Base-by-base conservation (phyloP, 2,113 vertebrate species). In the Chiloscyllium plagiosum region DNA sequence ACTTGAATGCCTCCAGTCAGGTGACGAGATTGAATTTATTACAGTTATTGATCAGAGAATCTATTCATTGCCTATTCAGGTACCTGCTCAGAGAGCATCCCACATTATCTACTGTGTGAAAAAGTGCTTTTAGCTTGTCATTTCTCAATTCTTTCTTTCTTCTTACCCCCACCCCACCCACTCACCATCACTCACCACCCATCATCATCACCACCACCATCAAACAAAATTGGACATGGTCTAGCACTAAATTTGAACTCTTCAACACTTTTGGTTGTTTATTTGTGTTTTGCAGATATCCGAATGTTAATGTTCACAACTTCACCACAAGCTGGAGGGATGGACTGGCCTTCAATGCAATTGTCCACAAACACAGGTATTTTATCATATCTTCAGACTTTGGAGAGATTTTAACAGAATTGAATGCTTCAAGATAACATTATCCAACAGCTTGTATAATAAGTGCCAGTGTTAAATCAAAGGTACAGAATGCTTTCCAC, bases 261-360 rank as follows among this genome's bases (percentile, higher is more conserved):
- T 80, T 80, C 33, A n/a, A 37, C 72, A n/a, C 26, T 47, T n/a
- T 92, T 13, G 1, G 20, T 4, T 96, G 42, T 96, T 96, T 96
- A 96, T 96, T 47, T 97, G 96, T 61, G 80, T 96, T 96, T 87
- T 96, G n/a, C 97, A 99, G 99, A 96, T 99, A 99, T 95, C 98
- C 98, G 95, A 99, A 99, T 96, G 98, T 99, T 97, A 99, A 99
- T 78, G 98, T 99, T 93, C 98, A 99, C 97, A 99, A 99, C 97
- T 99, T 99, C 97, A 99, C 99, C 95, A 99, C 98, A 96, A 99
- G 99, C 97, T 99, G 99, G 99, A 98, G 98, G 96, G 99, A 99
- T 12, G 98, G 99, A 29, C 97, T 99, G 96, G 99, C 99, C 93
- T 99, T 99, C 97, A 99, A 98, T 52, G 99, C 99, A 96, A 99